Percentiles rank a stretch among this genome's conserved stretches.
Evolutionary conservation across 2,797 vertebrate genomes (phyloP).

Genomic region (Anomalospiza imberbis): DNA sequence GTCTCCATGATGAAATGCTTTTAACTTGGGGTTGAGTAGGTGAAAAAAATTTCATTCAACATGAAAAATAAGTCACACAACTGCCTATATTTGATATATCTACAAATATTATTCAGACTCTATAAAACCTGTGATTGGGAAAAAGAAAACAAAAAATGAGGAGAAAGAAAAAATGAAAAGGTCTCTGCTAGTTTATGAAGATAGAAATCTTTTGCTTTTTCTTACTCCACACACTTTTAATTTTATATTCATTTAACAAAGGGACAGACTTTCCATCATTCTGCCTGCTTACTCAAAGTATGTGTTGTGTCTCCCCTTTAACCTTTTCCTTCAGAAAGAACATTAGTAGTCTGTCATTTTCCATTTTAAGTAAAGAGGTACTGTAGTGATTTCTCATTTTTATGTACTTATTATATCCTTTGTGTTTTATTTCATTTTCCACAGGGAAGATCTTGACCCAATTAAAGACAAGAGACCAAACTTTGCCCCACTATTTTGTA

Average conservation of each 20-base stretch:
- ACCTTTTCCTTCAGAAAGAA: background rate
- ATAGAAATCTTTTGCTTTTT: background rate
- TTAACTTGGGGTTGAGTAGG: background rate
- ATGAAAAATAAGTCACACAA: background rate
- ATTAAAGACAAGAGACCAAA: background rate
- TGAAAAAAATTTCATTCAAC: background rate
- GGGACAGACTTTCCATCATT: background rate
- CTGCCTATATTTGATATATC: background rate
- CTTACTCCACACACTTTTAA: background rate
- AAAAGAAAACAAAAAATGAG: fast-evolving
- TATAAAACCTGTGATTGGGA: background rate
- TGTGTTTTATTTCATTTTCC: background rate
- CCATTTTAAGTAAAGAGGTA: background rate
- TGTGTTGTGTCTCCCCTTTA: background rate
- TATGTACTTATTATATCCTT: background rate
- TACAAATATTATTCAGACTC: background rate
- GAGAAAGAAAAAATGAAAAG: background rate
- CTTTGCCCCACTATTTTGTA: background rate
- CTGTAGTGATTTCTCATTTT: background rate
- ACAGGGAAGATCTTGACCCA: background rate
- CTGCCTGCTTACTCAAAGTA: background rate
- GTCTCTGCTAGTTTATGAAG: background rate
- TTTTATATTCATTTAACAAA: background rate
- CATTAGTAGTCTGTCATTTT: background rate
- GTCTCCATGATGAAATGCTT: background rate